These are phyloP conservation scores for Orgyia antiqua DNA, from an alignment of 2,888 invertebrate genomes.

Conservation along the genomic window DNA sequence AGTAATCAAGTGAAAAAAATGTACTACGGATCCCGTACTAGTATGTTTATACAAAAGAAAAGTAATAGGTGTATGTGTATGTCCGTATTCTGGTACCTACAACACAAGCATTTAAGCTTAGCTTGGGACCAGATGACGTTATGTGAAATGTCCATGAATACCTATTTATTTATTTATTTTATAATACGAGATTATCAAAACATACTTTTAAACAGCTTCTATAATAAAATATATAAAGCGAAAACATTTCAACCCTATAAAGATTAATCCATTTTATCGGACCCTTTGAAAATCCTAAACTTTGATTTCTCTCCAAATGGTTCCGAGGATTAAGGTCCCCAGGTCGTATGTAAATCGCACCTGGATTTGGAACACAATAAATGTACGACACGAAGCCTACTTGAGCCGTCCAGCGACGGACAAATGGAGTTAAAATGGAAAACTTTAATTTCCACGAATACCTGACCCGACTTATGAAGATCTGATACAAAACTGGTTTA, in stretches of 20 bases:
- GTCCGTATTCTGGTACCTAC: no score
- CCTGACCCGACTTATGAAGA: conserved; percentile 9
- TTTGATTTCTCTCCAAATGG: conserved; percentile 37
- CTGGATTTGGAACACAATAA: conserved; percentile 34
- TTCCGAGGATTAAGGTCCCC: conserved; percentile 37
- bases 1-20: no score
- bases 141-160: no score
- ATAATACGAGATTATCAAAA: no score
- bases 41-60: no score
- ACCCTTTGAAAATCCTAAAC: conserved; percentile 31
- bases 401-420: conserved; percentile 32
- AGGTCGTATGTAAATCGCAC: conserved; percentile 45
- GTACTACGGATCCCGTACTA: no score
- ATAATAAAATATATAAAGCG: conserved; percentile 18
- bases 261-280: conserved; percentile 28
- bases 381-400: conserved; percentile 27
- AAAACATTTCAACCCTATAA: conserved; percentile 28
- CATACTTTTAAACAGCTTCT: no score
- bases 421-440: conserved; percentile 37
- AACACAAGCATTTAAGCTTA: no score
- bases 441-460: conserved; percentile 26
- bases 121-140: no score
- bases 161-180: no score
- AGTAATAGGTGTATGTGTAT: no score
- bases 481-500: conserved; percentile 3